These are phyloP conservation scores for Hybognathus amarus DNA, from an alignment of 2,797 vertebrate species.

Conservation along the genomic window DNA sequence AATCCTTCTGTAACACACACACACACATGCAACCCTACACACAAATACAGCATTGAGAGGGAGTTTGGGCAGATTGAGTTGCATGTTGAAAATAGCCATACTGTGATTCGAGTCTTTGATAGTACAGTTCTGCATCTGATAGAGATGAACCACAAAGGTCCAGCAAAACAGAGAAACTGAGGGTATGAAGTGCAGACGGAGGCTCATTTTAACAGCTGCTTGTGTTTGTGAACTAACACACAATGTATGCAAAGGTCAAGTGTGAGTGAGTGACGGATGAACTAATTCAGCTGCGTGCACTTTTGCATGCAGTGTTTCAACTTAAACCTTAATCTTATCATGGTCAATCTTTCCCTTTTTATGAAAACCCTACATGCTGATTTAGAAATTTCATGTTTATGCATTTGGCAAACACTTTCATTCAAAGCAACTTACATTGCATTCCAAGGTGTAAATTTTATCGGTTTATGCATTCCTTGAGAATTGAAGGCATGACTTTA, in stretches of 20 bases:
- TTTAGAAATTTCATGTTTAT: neutral
- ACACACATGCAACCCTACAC: conserved; percentile 56
- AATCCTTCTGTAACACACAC: conserved; percentile 66
- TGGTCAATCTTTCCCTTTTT: neutral
- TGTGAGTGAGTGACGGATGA: neutral
- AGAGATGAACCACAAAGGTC: conserved; percentile 29
- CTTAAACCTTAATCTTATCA: neutral
- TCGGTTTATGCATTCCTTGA: neutral
- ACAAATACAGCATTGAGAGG: conserved; percentile 57
- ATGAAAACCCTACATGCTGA: neutral
- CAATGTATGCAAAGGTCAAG: conserved; percentile 32
- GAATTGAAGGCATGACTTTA: neutral
- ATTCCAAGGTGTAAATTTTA: neutral
- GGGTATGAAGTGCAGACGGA: conserved; percentile 66
- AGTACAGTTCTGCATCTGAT: conserved; percentile 24
- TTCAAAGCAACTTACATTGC: neutral
- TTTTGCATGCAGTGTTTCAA: conserved; percentile 1
- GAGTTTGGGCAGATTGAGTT: conserved; percentile 76
- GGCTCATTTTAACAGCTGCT: conserved; percentile 40
- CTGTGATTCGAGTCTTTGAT: conserved; percentile 65
- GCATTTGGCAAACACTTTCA: neutral
- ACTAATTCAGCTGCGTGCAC: neutral
- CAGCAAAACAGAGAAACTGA: conserved; percentile 51
- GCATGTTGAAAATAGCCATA: conserved; percentile 78
- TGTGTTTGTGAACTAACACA: conserved; percentile 20